These are phyloP conservation scores for Callosobruchus maculatus DNA, from an alignment of 2,888 invertebrate genomes.

Conservation along the genomic window DNA sequence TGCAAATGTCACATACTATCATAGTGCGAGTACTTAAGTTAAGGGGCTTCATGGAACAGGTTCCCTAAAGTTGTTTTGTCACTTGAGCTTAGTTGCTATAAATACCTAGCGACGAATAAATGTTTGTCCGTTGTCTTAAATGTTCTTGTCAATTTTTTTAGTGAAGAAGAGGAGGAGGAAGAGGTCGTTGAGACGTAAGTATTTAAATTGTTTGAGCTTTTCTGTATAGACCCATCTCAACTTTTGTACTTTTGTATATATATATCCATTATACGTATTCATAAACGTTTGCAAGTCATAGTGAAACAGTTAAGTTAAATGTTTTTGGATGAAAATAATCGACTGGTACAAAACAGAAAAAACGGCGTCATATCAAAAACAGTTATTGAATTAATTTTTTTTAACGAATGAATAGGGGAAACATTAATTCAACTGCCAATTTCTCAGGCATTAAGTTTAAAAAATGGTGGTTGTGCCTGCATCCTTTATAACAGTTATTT, in stretches of 20 bases:
- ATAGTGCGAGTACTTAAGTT: background rate
- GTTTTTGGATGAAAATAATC: too few relatives aligned
- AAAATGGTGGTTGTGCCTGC: too few relatives aligned
- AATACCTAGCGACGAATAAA: slow-evolving; percentile 16
- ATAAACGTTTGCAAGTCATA: background rate
- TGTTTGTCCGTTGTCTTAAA: slow-evolving; percentile 21
- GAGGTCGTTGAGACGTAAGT: slow-evolving; percentile 76
- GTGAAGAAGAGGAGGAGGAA: slow-evolving; percentile 74
- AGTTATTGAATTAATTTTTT: too few relatives aligned
- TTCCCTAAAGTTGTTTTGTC: slow-evolving; percentile 14
- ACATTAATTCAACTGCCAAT: too few relatives aligned
- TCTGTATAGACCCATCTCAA: background rate
- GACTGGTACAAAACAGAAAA: too few relatives aligned
- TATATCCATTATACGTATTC: too few relatives aligned
- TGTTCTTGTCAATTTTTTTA: slow-evolving; percentile 47
- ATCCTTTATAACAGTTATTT: too few relatives aligned
- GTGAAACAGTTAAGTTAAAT: too few relatives aligned
- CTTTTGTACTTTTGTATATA: background rate
- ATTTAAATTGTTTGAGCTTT: background rate
- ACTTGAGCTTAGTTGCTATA: slow-evolving; percentile 32
- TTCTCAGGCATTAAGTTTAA: too few relatives aligned
- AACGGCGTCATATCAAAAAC: too few relatives aligned
- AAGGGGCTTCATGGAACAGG: background rate
- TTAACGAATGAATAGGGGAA: too few relatives aligned
- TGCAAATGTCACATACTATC: background rate